These are phyloP conservation scores for Microplitis deprimator DNA, from an alignment of 2,888 invertebrate species.

Conservation along the genomic window DNA sequence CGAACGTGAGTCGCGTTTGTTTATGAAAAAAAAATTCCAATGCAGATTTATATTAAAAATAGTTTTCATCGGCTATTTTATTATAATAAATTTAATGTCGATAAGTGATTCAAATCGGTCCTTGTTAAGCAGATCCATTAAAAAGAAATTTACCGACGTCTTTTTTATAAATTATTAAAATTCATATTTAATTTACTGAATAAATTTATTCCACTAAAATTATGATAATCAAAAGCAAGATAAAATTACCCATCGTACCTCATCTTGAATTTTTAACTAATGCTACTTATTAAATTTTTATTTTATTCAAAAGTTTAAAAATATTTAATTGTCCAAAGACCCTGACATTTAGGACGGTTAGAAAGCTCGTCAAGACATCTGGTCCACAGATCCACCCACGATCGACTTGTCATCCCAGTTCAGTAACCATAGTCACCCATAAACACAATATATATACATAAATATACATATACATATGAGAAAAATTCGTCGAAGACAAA, in stretches of 20 bases:
- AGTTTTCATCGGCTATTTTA: slow-evolving; percentile 24
- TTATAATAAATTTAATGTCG: slow-evolving; percentile 18
- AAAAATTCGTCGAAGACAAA: slow-evolving; percentile 39
- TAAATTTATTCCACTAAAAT: background rate
- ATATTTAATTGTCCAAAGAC: slow-evolving; percentile 34
- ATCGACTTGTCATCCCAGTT: slow-evolving; percentile 20
- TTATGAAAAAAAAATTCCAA: slow-evolving; percentile 28
- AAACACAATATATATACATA: slow-evolving; percentile 4
- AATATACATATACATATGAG: slow-evolving; percentile 10
- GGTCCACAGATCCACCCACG: slow-evolving; percentile 57
- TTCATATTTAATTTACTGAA: slow-evolving; percentile 8
- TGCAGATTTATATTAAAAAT: slow-evolving; percentile 18
- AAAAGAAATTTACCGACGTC: background rate
- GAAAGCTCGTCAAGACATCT: slow-evolving; percentile 55
- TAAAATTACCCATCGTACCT: background rate
- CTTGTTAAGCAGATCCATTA: background rate
- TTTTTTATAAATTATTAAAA: slow-evolving; percentile 4
- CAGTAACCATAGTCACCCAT: background rate
- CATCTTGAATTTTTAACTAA: background rate
- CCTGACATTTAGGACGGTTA: slow-evolving; percentile 28
- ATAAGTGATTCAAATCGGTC: slow-evolving; percentile 11
- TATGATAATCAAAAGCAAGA: background rate
- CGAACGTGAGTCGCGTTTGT: slow-evolving; percentile 28
- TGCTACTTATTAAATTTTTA: background rate
- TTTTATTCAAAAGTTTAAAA: background rate